Percentiles rank a stretch among this genome's conserved stretches.
These are phyloP conservation scores for Gymnorhina tibicen DNA, from an alignment of 2,113 vertebrate genomes.

Conservation along the genomic window DNA sequence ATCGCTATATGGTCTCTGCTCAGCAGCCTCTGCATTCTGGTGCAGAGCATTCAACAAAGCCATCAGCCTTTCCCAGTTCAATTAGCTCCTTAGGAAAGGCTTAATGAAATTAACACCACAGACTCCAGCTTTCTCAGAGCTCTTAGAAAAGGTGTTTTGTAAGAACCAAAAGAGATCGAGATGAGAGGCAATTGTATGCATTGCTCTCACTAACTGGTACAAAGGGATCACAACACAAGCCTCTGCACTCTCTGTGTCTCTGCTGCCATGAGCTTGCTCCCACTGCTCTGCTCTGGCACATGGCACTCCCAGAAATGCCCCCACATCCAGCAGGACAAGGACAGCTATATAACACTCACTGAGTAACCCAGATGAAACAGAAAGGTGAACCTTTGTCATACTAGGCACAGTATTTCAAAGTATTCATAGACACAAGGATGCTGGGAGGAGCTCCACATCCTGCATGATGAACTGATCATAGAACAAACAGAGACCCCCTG, in stretches of 20 bases:
- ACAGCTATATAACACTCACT: background rate
- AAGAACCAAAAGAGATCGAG: background rate
- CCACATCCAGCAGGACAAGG: background rate
- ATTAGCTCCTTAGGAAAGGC: background rate
- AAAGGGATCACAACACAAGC: background rate
- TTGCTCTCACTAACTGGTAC: background rate
- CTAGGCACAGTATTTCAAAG: background rate
- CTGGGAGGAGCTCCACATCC: background rate
- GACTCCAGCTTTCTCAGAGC: background rate
- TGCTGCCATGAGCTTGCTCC: rapidly evolving
- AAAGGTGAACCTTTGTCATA: background rate
- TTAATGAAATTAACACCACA: background rate
- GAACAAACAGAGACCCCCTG: background rate
- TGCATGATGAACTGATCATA: background rate
- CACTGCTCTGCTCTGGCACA: rapidly evolving
- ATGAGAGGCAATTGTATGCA: background rate
- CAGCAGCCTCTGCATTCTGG: background rate
- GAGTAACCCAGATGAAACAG: background rate
- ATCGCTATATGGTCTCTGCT: background rate
- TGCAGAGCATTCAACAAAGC: background rate
- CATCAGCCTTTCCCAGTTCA: background rate
- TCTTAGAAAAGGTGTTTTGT: background rate
- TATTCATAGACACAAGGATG: background rate
- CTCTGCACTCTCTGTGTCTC: background rate
- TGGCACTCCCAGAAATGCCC: rapidly evolving